phyloP scores from a whole-genome alignment of 2,113 vertebrate species.

The Rhodinocichla rosea region DNA sequence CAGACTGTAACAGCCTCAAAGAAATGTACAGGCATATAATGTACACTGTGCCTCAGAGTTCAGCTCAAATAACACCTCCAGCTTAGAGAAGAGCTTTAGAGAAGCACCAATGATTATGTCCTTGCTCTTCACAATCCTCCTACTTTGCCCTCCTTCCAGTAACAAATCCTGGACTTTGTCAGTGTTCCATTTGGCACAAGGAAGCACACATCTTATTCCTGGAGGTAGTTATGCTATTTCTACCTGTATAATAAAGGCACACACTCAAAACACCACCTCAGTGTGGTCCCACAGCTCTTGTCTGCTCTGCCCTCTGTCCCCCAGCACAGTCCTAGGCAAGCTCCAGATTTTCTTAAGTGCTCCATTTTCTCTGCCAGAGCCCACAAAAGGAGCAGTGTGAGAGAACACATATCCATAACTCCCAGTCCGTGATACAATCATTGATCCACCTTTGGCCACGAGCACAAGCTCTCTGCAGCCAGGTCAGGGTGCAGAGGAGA shows the following conservation, averaged over 20 bases:
- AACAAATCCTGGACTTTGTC: background rate
- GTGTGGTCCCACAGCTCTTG: background rate
- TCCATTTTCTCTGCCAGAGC: background rate
- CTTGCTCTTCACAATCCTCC: background rate
- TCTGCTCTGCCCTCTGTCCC: background rate
- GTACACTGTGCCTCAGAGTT: background rate
- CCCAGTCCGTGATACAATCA: rapidly evolving
- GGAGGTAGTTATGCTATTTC: background rate
- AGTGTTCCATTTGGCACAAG: background rate
- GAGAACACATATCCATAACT: background rate
- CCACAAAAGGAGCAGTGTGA: background rate
- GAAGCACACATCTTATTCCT: background rate
- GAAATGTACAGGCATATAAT: rapidly evolving
- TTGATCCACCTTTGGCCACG: background rate
- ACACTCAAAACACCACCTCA: background rate
- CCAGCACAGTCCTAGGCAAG: background rate
- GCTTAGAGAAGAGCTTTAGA: background rate
- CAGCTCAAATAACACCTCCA: background rate
- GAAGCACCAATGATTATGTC: background rate
- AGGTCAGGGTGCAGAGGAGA: background rate
- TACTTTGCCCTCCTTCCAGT: background rate
- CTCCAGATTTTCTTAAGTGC: background rate
- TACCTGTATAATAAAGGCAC: background rate
- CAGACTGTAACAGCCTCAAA: background rate
- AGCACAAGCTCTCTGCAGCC: background rate